Conservation (phyloP, 2,797 vertebrate species). For the Phoebastria nigripes region DNA sequence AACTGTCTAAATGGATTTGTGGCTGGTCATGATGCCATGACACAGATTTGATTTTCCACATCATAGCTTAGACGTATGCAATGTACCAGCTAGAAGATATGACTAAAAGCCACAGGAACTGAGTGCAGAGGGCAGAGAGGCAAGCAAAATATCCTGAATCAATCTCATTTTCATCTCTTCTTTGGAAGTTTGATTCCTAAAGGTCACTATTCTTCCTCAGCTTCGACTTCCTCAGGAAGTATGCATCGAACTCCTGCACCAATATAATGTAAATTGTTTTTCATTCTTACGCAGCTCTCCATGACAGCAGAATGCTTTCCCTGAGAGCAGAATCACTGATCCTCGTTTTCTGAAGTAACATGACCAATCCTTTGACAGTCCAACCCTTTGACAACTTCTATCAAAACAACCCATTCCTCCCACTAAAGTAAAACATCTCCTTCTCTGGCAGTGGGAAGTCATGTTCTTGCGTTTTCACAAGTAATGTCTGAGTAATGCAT, state of each 20-base stretch:
- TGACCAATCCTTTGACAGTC: background rate
- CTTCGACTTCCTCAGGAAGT: background rate
- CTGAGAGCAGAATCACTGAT: background rate
- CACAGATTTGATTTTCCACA: background rate
- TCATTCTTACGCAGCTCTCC: background rate
- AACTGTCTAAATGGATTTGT: background rate
- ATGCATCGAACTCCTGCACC: background rate
- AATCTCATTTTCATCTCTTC: background rate
- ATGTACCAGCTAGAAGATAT: rapidly evolving
- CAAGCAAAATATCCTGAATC: background rate
- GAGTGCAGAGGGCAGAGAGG: background rate
- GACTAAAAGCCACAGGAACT: background rate
- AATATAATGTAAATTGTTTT: background rate
- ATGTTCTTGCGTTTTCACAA: background rate
- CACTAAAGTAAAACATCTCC: background rate
- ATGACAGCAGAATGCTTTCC: background rate
- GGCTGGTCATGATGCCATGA: background rate
- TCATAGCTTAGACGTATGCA: background rate
- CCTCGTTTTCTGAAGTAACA: background rate
- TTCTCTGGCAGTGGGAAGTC: background rate
- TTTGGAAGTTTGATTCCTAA: background rate
- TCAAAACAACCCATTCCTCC: background rate
- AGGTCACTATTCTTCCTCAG: background rate
- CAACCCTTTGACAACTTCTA: background rate
- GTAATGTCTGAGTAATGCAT: background rate